A percentile compares a stretch with the other conserved stretches of the same genome.
phyloP scores from a whole-genome alignment of 2,113 vertebrate genomes.

The Todiramphus chloris region DNA sequence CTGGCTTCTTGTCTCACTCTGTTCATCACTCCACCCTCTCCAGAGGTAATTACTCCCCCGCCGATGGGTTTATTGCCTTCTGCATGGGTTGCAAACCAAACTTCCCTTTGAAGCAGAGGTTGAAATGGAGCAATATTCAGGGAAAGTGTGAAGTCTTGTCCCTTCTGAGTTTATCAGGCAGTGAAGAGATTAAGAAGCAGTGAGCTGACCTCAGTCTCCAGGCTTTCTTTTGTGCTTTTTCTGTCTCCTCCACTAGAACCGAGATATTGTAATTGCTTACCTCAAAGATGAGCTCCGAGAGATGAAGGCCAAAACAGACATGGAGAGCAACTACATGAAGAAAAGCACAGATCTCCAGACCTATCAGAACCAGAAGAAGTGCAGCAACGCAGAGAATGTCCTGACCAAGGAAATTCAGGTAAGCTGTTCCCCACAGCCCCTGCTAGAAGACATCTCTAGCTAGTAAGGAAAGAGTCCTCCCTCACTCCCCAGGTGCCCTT shows the following conservation, averaged over 20 bases:
- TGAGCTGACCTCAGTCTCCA: background rate
- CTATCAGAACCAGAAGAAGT: conserved; percentile 76
- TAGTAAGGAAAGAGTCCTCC: background rate
- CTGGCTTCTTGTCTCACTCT: background rate
- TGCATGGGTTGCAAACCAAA: background rate
- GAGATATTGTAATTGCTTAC: conserved; percentile 66
- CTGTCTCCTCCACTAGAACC: conserved; percentile 56
- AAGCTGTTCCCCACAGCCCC: background rate
- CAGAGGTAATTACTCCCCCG: background rate
- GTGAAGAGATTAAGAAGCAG: background rate
- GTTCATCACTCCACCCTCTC: background rate
- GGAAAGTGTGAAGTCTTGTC: background rate
- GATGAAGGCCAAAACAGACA: conserved; percentile 69
- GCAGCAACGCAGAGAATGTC: conserved; percentile 63
- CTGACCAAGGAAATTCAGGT: conserved; percentile 76
- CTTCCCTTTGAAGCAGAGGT: background rate
- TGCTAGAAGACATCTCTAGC: background rate
- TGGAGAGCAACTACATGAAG: conserved; percentile 75
- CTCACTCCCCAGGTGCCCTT: background rate
- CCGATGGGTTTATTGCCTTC: background rate
- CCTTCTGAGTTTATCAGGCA: background rate
- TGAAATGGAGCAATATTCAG: background rate
- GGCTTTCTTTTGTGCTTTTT: background rate
- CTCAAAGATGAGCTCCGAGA: conserved; percentile 81
- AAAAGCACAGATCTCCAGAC: conserved; percentile 75